Evolutionary conservation across 2,797 vertebrate genomes (phyloP), one percentile per base, ranked within the genome.

Genomic region (Hyperoplus lanceolatus): DNA sequence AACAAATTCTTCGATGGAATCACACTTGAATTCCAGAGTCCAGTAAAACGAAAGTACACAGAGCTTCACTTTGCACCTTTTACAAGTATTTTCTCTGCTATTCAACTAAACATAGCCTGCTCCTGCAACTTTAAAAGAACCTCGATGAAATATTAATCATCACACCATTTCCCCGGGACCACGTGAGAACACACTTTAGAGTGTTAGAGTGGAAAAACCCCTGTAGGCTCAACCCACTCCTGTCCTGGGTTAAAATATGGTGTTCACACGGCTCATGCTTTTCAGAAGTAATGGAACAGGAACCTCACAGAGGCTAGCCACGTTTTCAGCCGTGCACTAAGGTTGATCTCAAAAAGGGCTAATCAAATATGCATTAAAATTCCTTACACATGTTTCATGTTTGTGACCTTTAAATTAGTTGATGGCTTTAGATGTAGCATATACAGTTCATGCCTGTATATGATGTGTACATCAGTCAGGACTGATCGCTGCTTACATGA

Each of bases 111-210:
- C 78, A 88, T 73, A 87, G 80, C 80, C 58, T 46, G 41, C 82
- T 82, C 84, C 60, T 81, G 83, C 85, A 87, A 87, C 79, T 93
- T 89, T 90, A 84, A 89, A 90, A 87, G 84, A 81, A 56, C 43
- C 77, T 29, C 82, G 67, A 90, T 95, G 79, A 94, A 95, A 93
- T 93, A 95, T 95, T 94, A 87, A 95, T 92, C 75, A 81, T 84
- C 83, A 71, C 88, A 90, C 88, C 91, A 92, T 91, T 93, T 94
- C 84, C 85, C 88, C 81, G 90, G 80, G 51, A 82, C 80, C 88
- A 85, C 91, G 88, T 84, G 91, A 92, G 88, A 89, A 83, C 83
- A 86, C 79, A 83, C 84, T 90, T 90, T 88, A 85, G 82, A 90
- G 90, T 80, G 91, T 84, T 85, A 80, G 82, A 90, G 85, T 83